Percentiles rank a stretch among this genome's conserved stretches.
Evolutionary conservation across 2,888 invertebrate species (phyloP).

Genomic region (Chalcosyrphus nemorum): DNA sequence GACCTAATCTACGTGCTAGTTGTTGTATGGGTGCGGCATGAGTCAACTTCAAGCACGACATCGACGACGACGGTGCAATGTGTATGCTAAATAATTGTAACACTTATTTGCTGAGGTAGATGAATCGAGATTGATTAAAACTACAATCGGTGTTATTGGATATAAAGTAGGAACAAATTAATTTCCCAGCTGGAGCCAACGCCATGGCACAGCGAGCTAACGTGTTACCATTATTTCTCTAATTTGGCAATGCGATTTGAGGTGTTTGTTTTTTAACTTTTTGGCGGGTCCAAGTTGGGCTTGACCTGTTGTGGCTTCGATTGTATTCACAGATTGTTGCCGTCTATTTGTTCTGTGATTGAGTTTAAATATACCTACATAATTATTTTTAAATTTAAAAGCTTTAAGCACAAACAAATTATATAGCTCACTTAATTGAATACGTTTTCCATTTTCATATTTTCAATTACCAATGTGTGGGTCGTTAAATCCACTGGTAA

Average conservation of each 20-base stretch:
- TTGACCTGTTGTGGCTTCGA: conserved; percentile 35
- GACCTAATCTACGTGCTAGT: conserved; percentile 24
- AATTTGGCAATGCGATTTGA: conserved; percentile 39
- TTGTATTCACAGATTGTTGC: conserved; percentile 25
- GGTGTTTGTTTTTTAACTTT: no score
- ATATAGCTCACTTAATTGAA: no score
- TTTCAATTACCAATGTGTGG: background rate
- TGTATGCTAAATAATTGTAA: conserved; percentile 72
- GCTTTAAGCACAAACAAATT: background rate
- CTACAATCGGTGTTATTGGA: conserved; percentile 72
- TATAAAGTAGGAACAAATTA: conserved; percentile 73
- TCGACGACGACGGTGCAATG: conserved; percentile 29
- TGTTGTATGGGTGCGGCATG: conserved; percentile 69
- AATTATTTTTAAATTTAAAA: background rate
- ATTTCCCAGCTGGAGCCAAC: conserved; percentile 69
- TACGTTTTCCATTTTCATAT: background rate
- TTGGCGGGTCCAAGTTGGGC: conserved; percentile 34
- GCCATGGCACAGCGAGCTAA: conserved; percentile 32
- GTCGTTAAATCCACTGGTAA: background rate
- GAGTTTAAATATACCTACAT: background rate
- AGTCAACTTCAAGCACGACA: conserved; percentile 66
- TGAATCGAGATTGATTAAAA: conserved; percentile 70
- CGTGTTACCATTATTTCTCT: conserved; percentile 57
- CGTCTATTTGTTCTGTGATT: conserved; percentile 5
- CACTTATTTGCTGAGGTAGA: conserved; percentile 65